phyloP scores from a whole-genome alignment of 2,888 invertebrate genomes.

The Drosophila mayaguana region DNA sequence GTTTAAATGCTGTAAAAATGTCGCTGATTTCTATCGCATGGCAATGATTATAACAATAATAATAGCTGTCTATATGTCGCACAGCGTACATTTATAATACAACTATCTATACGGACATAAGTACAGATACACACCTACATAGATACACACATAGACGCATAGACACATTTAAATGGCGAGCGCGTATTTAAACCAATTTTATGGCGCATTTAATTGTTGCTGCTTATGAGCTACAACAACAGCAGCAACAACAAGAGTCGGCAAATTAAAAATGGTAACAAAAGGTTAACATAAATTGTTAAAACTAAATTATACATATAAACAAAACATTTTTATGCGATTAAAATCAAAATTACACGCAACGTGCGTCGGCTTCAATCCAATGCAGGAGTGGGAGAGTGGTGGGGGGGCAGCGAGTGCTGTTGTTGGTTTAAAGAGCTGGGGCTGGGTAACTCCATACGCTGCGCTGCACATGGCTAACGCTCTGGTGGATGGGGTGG shows the following conservation, averaged over 20 bases:
- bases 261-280: conserved; percentile 78
- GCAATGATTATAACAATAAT: conserved; percentile 75
- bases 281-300: conserved; percentile 80
- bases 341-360: conserved; percentile 84
- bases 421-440: not conserved
- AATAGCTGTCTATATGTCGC: conserved; percentile 74
- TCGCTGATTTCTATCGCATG: conserved; percentile 78
- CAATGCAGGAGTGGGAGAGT: conserved; percentile 13
- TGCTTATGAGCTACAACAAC: conserved; percentile 66
- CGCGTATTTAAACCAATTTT: conserved; percentile 77
- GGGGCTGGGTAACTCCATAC: conserved; percentile 49
- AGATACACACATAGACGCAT: conserved; percentile 11
- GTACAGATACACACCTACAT: not conserved
- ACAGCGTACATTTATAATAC: conserved; percentile 47
- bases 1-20: conserved; percentile 83
- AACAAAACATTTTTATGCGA: conserved; percentile 81
- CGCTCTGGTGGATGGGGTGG: not conserved
- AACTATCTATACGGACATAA: conserved; percentile 20
- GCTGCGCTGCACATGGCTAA: conserved; percentile 60
- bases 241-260: conserved; percentile 29
- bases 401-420: not conserved
- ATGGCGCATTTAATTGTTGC: conserved; percentile 81
- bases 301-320: conserved; percentile 81
- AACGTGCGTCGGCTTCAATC: conserved; percentile 78
- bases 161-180: conserved; percentile 34